Conservation (phyloP, 2,797 vertebrate genomes). For the Triplophysa yarkandensis region DNA sequence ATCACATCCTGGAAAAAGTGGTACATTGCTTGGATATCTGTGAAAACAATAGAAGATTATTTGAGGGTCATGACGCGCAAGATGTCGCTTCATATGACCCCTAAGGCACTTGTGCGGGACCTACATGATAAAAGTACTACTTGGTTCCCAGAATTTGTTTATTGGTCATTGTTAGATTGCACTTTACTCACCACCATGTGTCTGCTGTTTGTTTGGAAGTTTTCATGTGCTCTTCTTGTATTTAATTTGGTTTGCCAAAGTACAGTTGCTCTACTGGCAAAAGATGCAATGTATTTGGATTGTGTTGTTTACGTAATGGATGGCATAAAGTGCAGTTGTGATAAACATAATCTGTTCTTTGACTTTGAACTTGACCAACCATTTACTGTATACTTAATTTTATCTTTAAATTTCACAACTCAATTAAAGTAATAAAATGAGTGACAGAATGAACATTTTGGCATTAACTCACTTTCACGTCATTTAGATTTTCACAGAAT, state of each 20-base stretch:
- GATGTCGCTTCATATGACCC: slow-evolving; percentile 15
- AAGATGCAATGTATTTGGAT: slow-evolving; percentile 9
- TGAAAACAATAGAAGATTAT: slow-evolving; percentile 1
- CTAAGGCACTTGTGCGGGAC: slow-evolving; percentile 4
- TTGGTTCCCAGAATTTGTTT: background rate
- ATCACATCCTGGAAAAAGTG: slow-evolving; percentile 37
- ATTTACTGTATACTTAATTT: too few species aligned
- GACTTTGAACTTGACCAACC: too few species aligned
- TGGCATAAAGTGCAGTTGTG: slow-evolving; percentile 29
- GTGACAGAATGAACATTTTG: too few species aligned
- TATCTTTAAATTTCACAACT: too few species aligned
- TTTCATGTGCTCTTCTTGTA: slow-evolving; percentile 16
- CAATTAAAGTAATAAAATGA: too few species aligned
- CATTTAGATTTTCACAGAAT: background rate
- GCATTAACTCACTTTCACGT: too few species aligned
- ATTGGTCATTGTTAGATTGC: slow-evolving; percentile 1
- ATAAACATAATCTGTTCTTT: slow-evolving; percentile 25
- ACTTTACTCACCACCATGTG: background rate
- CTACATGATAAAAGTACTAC: background rate
- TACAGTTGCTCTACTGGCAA: slow-evolving; percentile 20
- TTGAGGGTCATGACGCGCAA: slow-evolving; percentile 25
- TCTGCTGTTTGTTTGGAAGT: slow-evolving; percentile 18
- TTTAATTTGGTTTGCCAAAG: slow-evolving; percentile 11
- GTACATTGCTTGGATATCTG: slow-evolving; percentile 17
- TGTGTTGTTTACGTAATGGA: slow-evolving; percentile 17